These are phyloP conservation scores for Sinotaia quadrata DNA, from an alignment of 2,888 invertebrate genomes.

Conservation along the genomic window DNA sequence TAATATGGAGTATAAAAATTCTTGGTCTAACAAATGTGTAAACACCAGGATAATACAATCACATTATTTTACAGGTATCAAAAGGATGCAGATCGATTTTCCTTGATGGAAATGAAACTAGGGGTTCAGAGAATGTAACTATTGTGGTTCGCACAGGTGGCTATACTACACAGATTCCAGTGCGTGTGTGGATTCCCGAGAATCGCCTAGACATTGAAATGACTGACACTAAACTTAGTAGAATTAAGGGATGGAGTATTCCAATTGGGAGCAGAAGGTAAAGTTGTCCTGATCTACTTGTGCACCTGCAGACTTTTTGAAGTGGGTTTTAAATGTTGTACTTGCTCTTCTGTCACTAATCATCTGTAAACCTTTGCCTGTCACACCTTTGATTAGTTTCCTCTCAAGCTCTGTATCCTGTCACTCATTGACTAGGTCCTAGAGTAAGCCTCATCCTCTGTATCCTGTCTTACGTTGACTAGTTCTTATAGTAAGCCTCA, in stretches of 20 bases:
- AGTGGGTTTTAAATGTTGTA: too few species aligned
- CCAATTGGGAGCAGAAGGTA: too few species aligned
- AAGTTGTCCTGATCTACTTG: too few species aligned
- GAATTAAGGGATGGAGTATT: slow-evolving; percentile 95
- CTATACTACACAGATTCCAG: slow-evolving; percentile 85
- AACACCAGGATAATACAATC: background rate
- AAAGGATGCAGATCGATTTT: slow-evolving; percentile 96
- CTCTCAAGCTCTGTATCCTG: too few species aligned
- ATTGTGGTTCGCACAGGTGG: slow-evolving; percentile 84
- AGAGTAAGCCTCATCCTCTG: too few species aligned
- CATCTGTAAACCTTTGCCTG: too few species aligned
- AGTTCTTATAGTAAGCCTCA: too few species aligned
- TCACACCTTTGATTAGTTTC: too few species aligned
- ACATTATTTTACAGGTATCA: slow-evolving; percentile 81
- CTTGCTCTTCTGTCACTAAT: too few species aligned
- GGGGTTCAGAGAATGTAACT: slow-evolving; percentile 94
- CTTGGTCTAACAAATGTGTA: background rate
- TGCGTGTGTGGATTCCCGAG: slow-evolving; percentile 98
- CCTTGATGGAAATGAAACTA: slow-evolving; percentile 94
- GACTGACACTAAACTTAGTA: slow-evolving; percentile 89
- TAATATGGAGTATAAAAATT: background rate
- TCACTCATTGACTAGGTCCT: too few species aligned
- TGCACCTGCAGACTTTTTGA: too few species aligned
- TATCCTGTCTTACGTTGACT: too few species aligned
- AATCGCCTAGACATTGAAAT: slow-evolving; percentile 92